Conservation (phyloP, 2,113 vertebrate species). For the Anhinga anhinga region DNA sequence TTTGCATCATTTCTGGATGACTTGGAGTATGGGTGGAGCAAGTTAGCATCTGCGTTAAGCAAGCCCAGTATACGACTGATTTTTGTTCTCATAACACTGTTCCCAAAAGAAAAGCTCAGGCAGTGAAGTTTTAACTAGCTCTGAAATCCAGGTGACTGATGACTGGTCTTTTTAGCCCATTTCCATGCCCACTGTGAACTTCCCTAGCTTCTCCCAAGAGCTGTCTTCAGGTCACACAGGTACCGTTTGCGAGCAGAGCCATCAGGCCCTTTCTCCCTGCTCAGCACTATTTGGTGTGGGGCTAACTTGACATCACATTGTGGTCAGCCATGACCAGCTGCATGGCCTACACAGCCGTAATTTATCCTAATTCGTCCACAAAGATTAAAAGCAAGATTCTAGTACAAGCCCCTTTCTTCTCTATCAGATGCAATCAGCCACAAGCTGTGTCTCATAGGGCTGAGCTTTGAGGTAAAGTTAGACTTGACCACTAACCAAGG, state of each 20-base stretch:
- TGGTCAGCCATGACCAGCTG: background rate
- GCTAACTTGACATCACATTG: background rate
- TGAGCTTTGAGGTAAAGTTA: background rate
- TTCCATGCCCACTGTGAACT: background rate
- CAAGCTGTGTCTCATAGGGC: slow-evolving; percentile 5
- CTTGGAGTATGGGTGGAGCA: background rate
- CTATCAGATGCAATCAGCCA: slow-evolving; percentile 11
- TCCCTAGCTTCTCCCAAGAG: background rate
- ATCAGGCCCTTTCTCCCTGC: background rate
- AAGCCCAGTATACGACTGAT: fast-evolving
- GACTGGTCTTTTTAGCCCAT: background rate
- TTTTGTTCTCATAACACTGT: background rate
- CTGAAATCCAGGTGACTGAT: background rate
- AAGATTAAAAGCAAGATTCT: background rate
- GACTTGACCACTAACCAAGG: background rate
- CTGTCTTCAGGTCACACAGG: background rate
- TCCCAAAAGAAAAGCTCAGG: background rate
- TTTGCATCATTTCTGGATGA: background rate
- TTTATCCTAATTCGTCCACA: background rate
- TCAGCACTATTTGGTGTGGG: background rate
- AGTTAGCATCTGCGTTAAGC: background rate
- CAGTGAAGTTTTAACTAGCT: background rate
- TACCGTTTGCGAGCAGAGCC: background rate
- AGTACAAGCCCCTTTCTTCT: background rate
- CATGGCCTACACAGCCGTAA: background rate